Evolutionary conservation across 2,888 invertebrate species (phyloP), one percentile per base, ranked within the genome.

Genomic region (Watsonalla cultraria): DNA sequence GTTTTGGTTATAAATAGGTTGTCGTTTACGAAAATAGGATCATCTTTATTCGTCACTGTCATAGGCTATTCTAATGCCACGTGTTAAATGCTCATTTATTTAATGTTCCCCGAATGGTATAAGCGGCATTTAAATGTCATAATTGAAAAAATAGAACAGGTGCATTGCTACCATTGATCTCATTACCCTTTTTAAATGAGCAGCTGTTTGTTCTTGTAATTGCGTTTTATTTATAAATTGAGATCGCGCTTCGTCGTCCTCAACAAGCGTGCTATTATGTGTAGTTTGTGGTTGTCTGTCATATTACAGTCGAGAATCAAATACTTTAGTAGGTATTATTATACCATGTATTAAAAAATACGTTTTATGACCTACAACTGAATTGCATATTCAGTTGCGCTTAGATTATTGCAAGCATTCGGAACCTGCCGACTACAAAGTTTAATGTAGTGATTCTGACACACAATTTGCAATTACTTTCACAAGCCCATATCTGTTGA

Each of bases 131-230:
- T 62, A 65, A 74, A 69, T 65, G 60, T 58, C 54, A 65, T 64
- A 42, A 42, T 8, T 37, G 11, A 11, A 71, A 69, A 72, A 69
- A 67, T 62, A 55, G 61, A 67, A 70, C 74, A 75, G 77, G 73
- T 77, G 76, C 61, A 59, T 62, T 62, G 58, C 56, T 52, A 62
- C 58, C 59, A 72, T 64, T 71, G 66, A 62, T 66, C 64, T 66
- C 63, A 70, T 73, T 76, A 68, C 68, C 65, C 66, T 68, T 72
- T 65, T 51, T 62, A 64, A 73, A 66, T 65, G 66, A 69, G 65
- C 75, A 76, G 72, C 72, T 78, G 78, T 65, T 72, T 68, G 61
- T 60, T 64, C 58, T 61, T 52, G 67, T 70, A 67, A 68, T 76
- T 70, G 55, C 58, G 52, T 54, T 68, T 70, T 64, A 69, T 68